Evolutionary conservation across 2,113 vertebrate species (phyloP), one percentile per base, ranked within the genome.

Genomic region (Lycocorax pyrrhopterus): DNA sequence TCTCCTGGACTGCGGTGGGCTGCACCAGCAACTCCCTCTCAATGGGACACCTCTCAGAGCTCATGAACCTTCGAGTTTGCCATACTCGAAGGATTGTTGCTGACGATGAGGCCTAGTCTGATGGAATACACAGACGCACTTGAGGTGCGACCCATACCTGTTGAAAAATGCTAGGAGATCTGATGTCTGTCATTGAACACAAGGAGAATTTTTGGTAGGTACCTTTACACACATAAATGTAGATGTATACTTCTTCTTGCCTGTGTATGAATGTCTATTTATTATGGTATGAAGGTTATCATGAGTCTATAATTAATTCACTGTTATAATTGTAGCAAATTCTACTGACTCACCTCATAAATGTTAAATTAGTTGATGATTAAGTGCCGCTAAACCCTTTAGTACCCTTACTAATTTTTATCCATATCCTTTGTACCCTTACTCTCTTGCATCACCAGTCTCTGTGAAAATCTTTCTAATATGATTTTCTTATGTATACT

Each of bases 41-140:
- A 58, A 58, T 26, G 32, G 35, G 8, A 20, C 30, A 25, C 19
- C 43, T 66, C 25, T 30, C 51, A 66, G 60, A 32, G 30, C 35
- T 67, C 7, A 0, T 14, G 35, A 47, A 32, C 43, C 9, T n/a
- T 26, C 35, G 32, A 21, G 35, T 43, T 1, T 76, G 27, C 35
- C 3, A 2, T 17, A 17, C 26, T 30, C 1, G 0, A 43, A 75
- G 49, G 43, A 25, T 8, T 75, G 25, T 15, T 59, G 26, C 32
- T 67, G 32, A 16, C 0, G 0, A 17, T 35, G 37, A 26, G 33
- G 26, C 35, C 35, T 51, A 12, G 13, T 41, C 26, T 35, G 16
- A 51, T 9, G 11, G 9, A 75, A 12, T 7, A 35, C 16, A 51
- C 19, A 19, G 20, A 12, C 15, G 53, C 21, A 14, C 37, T 35